Evolutionary conservation across 2,113 vertebrate genomes (phyloP), one percentile per base, ranked within the genome.

Genomic region (Dicerorhinus sumatrensis): DNA sequence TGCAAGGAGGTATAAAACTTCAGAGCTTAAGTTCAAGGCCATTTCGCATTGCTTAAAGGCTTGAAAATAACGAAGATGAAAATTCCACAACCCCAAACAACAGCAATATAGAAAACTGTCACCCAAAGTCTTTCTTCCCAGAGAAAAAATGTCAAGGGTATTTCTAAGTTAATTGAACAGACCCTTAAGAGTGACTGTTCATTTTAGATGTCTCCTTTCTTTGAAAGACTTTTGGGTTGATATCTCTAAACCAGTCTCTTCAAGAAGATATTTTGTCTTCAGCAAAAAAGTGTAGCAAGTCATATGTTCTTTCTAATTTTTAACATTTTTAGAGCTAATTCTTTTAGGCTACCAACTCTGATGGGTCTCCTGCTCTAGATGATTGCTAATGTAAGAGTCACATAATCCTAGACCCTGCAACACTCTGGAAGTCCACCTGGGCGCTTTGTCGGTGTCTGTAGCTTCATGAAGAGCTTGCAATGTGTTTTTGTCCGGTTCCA

Each of bases 141-240:
- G 83, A 84, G 91, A 88, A 91, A 85, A 97, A 90, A 91, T 60
- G 84, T 97, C 94, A 96, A 97, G 96, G 91, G 54, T 65, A 84
- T 94, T 95, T 97, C 96, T 96, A 93, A 97, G 92, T 91, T 98
- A 97, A 98, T 95, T 97, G 98, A 90, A 72, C 93, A 87, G 25
- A 91, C 51, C 72, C 72, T 67, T 58, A 75, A 89, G 73, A 85
- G 62, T 62, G 94, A 93, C 91, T 9, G 48, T 97, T 67, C 67
- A n/a, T 79, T 84, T 75, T 33, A 70, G 94, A 94, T 27, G 31
- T 76, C 75, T 65, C 25, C 63, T 72, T 76, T 48, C 92, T 96
- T 84, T 62, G 73, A 79, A 75, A 73, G 67, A 16, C 63, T 91
- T 95, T 33, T 46, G 63, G 42, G 79, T 79, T 87, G 95, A 73